Conservation (phyloP, 2,797 vertebrate species). For the Characodon lateralis region DNA sequence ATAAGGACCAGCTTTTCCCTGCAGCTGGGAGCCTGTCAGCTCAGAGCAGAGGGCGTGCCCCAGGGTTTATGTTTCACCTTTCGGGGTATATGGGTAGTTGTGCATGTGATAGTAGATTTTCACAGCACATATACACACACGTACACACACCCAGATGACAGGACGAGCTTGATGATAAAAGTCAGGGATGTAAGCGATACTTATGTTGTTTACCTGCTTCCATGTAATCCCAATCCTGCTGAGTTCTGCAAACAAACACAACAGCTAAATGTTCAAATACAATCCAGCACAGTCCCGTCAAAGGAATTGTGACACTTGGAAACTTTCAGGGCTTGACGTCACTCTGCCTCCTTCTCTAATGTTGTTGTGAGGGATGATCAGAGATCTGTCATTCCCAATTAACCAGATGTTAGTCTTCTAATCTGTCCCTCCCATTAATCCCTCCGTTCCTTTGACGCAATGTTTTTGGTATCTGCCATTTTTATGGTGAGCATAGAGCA, state of each 20-base stretch:
- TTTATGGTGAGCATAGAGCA: background rate
- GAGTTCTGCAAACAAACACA: background rate
- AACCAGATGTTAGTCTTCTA: background rate
- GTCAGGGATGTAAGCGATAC: conserved; percentile 15
- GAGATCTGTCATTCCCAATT: conserved; percentile 64
- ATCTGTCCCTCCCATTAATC: background rate
- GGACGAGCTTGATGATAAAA: conserved; percentile 11
- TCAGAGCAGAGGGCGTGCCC: background rate
- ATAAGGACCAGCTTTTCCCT: background rate
- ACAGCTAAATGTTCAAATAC: background rate
- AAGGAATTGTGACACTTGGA: too few species aligned
- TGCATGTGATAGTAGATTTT: background rate
- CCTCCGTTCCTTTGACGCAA: background rate
- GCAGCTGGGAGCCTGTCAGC: background rate
- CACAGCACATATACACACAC: background rate
- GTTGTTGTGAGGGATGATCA: conserved; percentile 61
- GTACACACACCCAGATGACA: background rate
- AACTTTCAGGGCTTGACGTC: background rate
- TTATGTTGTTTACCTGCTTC: background rate
- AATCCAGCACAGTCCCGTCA: background rate
- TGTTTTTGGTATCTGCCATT: background rate
- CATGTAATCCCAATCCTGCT: background rate
- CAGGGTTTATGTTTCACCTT: conserved; percentile 32
- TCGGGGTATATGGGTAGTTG: conserved; percentile 32
- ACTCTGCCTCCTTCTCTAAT: conserved; percentile 30